Evolutionary conservation across 2,888 invertebrate genomes (phyloP), one percentile per base, ranked within the genome.

Genomic region (Amphipoea oculea): DNA sequence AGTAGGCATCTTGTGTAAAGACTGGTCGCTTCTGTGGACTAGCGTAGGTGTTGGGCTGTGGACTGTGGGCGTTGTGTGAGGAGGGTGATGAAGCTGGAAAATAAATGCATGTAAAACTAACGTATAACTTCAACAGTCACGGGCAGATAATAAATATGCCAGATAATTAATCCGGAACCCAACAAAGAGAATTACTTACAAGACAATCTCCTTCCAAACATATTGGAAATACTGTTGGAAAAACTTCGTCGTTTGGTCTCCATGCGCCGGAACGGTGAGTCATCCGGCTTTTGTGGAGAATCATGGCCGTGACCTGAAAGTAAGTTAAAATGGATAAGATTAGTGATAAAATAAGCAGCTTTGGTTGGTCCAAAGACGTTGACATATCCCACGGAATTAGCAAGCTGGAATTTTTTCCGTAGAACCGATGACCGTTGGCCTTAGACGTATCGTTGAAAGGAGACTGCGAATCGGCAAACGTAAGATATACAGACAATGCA

Each of bases 221-320:
- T 98, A 89, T 98, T 98, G 1, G 98, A 98, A 73, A 99, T 95
- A 45, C 98, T 98, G 70, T 98, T 97, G 57, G 98, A 98, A 60
- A 99, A 96, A 92, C 98, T 99, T 88, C 98, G 97, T 51, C 98
- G 97, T 93, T 98, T 99, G 17, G 97, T 97, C 90, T 98, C 98
- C 70, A 97, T 97, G 71, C 98, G 96, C 79, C 97, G 97, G 90
- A 98, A 98, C 0, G 97, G 94, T 2, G 97, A 97, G 84, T 98
- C 98, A 17, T 97, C 97, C 2, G 85, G 80, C 20, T 89, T 91
- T 9, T 88, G 90, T 1, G 92, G 70, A 9, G 75, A 73, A 62
- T 89, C 84, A 20, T 90, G 91, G 75, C 91, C 74, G 72, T 89
- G 90, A 89, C 88, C 94, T 94, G 81, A 14, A 75, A 17, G 9